A percentile compares a stretch with the other conserved stretches of the same genome.
These are phyloP conservation scores for Danaus plexippus DNA, from an alignment of 1,140 invertebrate genomes.

Conservation along the genomic window DNA sequence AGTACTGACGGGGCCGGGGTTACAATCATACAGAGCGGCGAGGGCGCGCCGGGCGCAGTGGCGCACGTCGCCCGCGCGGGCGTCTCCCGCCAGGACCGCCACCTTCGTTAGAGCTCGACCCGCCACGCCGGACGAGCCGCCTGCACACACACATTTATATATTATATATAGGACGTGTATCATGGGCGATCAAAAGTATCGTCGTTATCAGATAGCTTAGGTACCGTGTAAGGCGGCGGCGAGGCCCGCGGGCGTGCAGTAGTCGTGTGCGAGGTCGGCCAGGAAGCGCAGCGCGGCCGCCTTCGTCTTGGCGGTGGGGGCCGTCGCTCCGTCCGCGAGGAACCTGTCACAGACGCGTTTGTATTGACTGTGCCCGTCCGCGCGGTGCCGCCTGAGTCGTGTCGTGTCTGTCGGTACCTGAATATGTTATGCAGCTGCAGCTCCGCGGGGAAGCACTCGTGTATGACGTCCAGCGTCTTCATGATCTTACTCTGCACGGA, in stretches of 20 bases:
- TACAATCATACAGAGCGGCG: slow-evolving; percentile 90
- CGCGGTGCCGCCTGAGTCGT: no score
- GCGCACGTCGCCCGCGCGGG: slow-evolving; percentile 84
- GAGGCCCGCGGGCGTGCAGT: slow-evolving; percentile 68
- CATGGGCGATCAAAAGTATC: neutral
- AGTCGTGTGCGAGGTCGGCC: slow-evolving; percentile 76
- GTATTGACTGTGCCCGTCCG: no score
- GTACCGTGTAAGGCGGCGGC: slow-evolving; percentile 57
- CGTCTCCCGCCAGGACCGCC: slow-evolving; percentile 77
- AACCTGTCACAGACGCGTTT: slow-evolving; percentile 71
- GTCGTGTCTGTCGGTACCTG: slow-evolving; percentile 37
- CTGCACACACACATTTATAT: slow-evolving; percentile 20
- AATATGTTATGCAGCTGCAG: slow-evolving; percentile 76
- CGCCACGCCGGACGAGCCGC: slow-evolving; percentile 42
- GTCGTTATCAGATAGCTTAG: neutral
- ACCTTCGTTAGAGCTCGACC: slow-evolving; percentile 79
- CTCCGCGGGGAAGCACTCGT: slow-evolving; percentile 78
- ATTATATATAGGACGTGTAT: neutral
- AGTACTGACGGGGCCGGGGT: slow-evolving; percentile 80
- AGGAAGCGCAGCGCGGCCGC: slow-evolving; percentile 83
- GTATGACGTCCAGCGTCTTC: slow-evolving; percentile 87
- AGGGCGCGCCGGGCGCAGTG: slow-evolving; percentile 84
- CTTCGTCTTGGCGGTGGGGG: slow-evolving; percentile 89
- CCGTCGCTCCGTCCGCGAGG: slow-evolving; percentile 90
- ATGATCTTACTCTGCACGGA: slow-evolving; percentile 93